Evolutionary conservation across 2,888 invertebrate genomes (phyloP).

Genomic region (Eupelmus urozonus): DNA sequence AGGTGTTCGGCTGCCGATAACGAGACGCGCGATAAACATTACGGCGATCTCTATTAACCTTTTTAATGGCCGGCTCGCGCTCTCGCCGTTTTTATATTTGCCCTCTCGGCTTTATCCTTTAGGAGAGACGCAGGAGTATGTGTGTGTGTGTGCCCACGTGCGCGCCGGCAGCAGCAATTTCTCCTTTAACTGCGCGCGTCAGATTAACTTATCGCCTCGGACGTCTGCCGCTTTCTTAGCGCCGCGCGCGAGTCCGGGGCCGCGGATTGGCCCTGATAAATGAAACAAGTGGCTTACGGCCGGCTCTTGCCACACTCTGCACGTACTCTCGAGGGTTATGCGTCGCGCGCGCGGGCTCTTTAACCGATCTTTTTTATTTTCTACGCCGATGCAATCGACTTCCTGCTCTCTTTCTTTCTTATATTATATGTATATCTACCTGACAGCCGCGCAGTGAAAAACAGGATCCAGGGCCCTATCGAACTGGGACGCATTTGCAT

Average conservation of each 20-base stretch:
- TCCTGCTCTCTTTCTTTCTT: no score
- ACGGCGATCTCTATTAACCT: slow-evolving; percentile 32
- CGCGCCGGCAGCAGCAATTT: background rate
- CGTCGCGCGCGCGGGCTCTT: no score
- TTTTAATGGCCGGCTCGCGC: slow-evolving; percentile 31
- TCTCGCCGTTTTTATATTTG: background rate
- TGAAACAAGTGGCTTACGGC: background rate
- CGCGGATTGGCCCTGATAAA: background rate
- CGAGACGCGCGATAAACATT: slow-evolving; percentile 30
- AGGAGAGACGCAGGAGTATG: background rate
- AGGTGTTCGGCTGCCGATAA: slow-evolving; percentile 48
- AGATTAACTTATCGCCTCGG: slow-evolving; percentile 31
- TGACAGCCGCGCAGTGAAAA: background rate
- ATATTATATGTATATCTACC: background rate
- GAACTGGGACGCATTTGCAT: background rate
- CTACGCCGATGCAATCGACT: no score
- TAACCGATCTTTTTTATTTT: no score
- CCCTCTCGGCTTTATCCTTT: background rate
- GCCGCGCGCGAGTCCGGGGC: background rate
- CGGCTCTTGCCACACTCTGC: no score
- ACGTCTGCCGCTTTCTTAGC: background rate
- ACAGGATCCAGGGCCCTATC: no score
- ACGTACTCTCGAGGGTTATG: no score
- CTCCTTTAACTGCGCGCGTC: slow-evolving; percentile 14
- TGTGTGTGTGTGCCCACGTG: background rate